Evolutionary conservation across 2,888 invertebrate genomes (phyloP).

Genomic region (Synergus laeviventris): DNA sequence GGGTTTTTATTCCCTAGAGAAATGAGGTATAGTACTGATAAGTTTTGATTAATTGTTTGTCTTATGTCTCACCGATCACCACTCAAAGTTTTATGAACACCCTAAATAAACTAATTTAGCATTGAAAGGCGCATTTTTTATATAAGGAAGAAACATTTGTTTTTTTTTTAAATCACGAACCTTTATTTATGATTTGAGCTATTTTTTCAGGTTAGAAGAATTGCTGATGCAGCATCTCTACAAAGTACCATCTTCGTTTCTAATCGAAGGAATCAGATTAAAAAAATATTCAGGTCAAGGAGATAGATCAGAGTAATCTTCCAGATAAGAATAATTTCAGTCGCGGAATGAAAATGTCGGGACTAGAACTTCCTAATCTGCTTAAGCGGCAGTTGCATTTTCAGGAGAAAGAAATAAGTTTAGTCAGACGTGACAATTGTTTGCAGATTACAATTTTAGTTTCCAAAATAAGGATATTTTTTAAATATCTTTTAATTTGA

Average conservation of each 20-base stretch:
- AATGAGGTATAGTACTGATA: constrained; percentile 11
- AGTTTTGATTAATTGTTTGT: constrained; percentile 33
- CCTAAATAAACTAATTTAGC: neutral
- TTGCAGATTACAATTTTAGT: neutral
- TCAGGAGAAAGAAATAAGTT: neutral
- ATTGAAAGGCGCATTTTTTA: neutral
- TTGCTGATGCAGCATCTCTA: neutral
- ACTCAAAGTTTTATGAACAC: neutral
- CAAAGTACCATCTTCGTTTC: neutral
- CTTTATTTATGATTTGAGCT: too few species aligned
- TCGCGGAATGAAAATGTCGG: neutral
- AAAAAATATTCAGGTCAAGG: neutral
- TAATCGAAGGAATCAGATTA: neutral
- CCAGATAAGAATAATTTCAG: neutral
- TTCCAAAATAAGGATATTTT: neutral
- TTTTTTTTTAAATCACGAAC: neutral
- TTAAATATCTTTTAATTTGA: neutral
- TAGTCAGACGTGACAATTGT: neutral
- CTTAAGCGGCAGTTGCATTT: neutral
- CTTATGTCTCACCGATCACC: neutral
- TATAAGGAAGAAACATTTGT: neutral
- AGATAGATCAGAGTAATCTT: neutral
- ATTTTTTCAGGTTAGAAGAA: neutral
- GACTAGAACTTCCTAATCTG: neutral
- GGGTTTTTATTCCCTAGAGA: neutral